Conservation (phyloP, 2,888 invertebrate species). For the Drosophila conformis region DNA sequence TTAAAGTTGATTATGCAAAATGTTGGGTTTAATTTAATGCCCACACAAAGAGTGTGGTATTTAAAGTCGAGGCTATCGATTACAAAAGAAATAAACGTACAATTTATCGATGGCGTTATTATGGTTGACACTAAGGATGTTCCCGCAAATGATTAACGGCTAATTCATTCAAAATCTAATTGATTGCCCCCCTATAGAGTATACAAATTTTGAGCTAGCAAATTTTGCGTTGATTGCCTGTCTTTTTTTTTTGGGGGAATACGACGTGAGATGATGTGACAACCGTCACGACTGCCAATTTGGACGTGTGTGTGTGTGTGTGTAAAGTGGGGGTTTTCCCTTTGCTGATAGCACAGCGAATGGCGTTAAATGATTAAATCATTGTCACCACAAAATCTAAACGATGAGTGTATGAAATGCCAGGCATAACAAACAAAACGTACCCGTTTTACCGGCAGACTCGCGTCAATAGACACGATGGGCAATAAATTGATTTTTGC, state of each 20-base stretch:
- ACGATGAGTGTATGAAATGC: conserved; percentile 29
- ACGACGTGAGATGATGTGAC: conserved; percentile 20
- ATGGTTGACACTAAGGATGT: neutral
- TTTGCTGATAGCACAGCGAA: neutral
- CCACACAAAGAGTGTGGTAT: neutral
- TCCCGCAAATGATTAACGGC: neutral
- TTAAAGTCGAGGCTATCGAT: neutral
- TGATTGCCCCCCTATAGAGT: neutral
- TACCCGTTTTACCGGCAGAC: conserved; percentile 9
- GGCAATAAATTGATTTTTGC: conserved; percentile 68
- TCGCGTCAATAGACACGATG: conserved; percentile 43
- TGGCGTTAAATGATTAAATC: conserved; percentile 15
- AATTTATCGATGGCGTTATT: neutral
- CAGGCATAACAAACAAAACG: conserved; percentile 1
- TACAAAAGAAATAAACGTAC: too few species aligned
- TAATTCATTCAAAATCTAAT: neutral
- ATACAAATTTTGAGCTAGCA: conserved; percentile 2
- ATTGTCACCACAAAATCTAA: conserved; percentile 36
- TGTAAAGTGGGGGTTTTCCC: conserved; percentile 40
- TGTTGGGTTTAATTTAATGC: neutral
- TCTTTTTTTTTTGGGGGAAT: neutral
- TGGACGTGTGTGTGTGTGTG: neutral
- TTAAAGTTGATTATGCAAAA: neutral
- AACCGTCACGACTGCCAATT: conserved; percentile 4
- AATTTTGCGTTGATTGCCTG: neutral